These are phyloP conservation scores for Nephotettix cincticeps DNA, from an alignment of 1,140 invertebrate species.

Conservation along the genomic window DNA sequence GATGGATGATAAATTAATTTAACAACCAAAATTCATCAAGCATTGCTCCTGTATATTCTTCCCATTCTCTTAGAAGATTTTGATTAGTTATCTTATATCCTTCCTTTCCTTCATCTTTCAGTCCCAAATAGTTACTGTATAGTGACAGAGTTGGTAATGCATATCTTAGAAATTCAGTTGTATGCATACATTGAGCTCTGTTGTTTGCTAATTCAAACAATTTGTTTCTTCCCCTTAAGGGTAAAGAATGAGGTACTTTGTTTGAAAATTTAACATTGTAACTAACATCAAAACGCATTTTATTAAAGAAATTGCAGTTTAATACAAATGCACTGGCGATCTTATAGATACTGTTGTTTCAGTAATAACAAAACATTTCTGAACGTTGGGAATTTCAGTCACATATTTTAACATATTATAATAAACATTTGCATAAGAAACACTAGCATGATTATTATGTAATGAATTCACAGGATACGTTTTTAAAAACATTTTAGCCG, in stretches of 20 bases:
- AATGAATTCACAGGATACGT: not conserved
- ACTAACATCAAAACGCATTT: not conserved
- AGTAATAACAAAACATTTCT: not conserved
- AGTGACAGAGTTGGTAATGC: not conserved
- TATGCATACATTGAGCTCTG: not conserved
- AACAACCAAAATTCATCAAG: not conserved
- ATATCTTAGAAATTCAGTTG: not conserved
- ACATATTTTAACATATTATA: not conserved
- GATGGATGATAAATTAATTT: not conserved
- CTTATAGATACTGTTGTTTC: not conserved
- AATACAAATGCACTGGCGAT: not conserved
- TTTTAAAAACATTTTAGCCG: not conserved
- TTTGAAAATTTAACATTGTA: conserved; percentile 2
- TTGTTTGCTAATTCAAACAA: not conserved
- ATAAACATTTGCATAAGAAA: not conserved
- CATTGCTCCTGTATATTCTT: not conserved
- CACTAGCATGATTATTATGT: not conserved
- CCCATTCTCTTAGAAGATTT: not conserved
- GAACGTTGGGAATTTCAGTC: not conserved
- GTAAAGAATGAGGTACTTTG: not conserved
- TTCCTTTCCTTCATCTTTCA: not conserved
- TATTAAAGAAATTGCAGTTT: not conserved
- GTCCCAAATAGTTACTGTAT: not conserved
- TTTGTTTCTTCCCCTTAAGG: not conserved
- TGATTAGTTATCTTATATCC: not conserved